Base-by-base conservation (phyloP, 2,888 invertebrate species). In the Nemurella pictetii region DNA sequence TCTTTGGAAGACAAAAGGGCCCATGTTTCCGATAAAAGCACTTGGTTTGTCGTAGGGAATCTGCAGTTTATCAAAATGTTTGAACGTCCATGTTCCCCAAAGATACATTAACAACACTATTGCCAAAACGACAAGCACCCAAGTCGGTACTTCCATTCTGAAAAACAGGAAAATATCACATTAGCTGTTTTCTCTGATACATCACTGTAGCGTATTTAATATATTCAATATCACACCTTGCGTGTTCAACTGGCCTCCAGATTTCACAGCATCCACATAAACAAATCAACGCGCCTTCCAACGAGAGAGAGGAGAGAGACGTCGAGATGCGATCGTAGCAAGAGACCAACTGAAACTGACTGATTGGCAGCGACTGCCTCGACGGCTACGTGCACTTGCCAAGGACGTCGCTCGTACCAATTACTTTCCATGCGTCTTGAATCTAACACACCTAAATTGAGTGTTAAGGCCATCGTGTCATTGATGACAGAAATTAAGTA, bases 61-160 rank as follows among this genome's bases (percentile, higher is more conserved):
- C 7, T 36, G n/a, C 15, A 30, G 80, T 26, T 81, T 81, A n/a
- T 25, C 26, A 26, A 81, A 81, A 32, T 81, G 3, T 20, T 81
- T 27, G 80, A 32, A 81, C 9, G 36, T 30, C 80, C 80, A 81
- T 15, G 80, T 81, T 25, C 80, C 80, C 80, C 29, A n/a, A 3
- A 32, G 3, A 26, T 81, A 81, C 35, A 81, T 0, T 5, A 30
- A 26, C 35, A 32, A 0, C 3, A 81, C 35, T 35, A 81, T 55
- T 7, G 55, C 55, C 55, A 55, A 55, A 55, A 55, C 55, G 55
- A 55, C 9, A 55, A 55, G 9, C 2, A 55, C 20, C 55, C 55
- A 55, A 20, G 20, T 20, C 1, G 55, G 55, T 2, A 55, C 55
- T 20, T 55, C 55, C 55, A 55, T 55, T 55, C 55, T 55, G 55